Evolutionary conservation across 2,113 vertebrate genomes (phyloP), one percentile per base, ranked within the genome.

Genomic region (Aptenodytes patagonicus): DNA sequence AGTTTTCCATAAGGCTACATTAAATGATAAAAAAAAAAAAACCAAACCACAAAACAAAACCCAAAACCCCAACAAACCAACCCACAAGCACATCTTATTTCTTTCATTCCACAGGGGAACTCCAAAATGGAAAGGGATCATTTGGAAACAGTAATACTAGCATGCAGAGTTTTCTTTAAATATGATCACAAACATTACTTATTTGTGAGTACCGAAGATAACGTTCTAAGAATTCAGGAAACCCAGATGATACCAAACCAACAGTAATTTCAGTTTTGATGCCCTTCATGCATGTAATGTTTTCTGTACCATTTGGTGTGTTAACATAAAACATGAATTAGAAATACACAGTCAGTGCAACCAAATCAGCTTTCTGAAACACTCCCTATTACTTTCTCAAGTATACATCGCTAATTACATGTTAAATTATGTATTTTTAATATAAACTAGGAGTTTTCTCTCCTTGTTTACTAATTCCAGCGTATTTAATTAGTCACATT

Each of bases 271-370:
- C 83, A 65, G 4, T 83, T 92, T 89, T 90, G 49, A 83, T 77
- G 20, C 20, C 83, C 8, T 72, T 87, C 70, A 80, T 2, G 17
- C 51, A 17, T 51, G 34, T n/a, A 86, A 79, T 54, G 62, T 86
- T 96, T 95, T 83, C 60, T 40, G 46, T 78, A 55, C 65, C 77
- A 89, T 92, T 94, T 78, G 72, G 55, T 55, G 47, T 78, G 66
- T 95, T 89, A 97, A 68, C 47, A 91, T 36, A 83, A 90, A 90
- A 89, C 83, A 57, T 22, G 69, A 92, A 89, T 89, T 60, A 95
- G 92, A 95, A 93, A 89, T 71, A 93, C 29, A 79, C 25, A 80
- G 65, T 80, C 68, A 81, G 28, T 24, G 58, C 72, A 92, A 89
- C 61, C 61, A 76, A 75, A 70, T 89, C 92, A 92, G 65, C 25